Base-by-base conservation (phyloP, 2,113 vertebrate species). In the Psittacus erithacus region DNA sequence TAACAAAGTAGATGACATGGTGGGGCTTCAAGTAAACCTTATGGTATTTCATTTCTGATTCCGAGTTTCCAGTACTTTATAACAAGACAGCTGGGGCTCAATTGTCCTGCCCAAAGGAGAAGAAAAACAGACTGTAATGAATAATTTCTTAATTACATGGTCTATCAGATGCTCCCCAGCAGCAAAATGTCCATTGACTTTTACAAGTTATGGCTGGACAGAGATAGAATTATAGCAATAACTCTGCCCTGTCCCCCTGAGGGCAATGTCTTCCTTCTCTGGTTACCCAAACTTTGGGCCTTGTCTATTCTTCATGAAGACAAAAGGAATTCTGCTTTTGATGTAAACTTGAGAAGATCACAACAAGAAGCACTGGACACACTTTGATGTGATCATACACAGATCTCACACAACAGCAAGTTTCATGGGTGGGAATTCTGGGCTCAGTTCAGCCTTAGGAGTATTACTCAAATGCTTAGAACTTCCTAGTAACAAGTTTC, bases 181-280 rank as follows among this genome's bases (percentile, higher is more conserved):
- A 93, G 83, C 77, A 90, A 88, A 90, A 88, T 78, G 28, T n/a
- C 73, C 77, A n/a, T 1, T 89, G 86, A 69, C 69, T 94, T 92
- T 68, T 79, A 67, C 47, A 84, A 89, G 47, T 38, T 76, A 88
- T 15, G 65, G 52, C 65, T 89, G 65, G 43, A n/a, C 33, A 75
- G 22, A 88, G 35, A 62, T 29, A 60, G 74, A 90, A 44, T 74
- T 63, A 78, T 5, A 81, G 60, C 44, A 90, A 3, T 52, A 94
- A 70, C 23, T 87, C 41, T 80, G 50, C 18, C n/a, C 35, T 31
- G 63, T 79, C 31, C 43, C 62, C 52, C 15, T 3, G 27, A 67
- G 49, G 22, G 29, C 82, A 88, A n/a, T 15, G 3, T 12, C 29
- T 63, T 78, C 35, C 28, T 82, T 35, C 19, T 24, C 29, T 7